Evolutionary conservation across 1,140 invertebrate genomes (phyloP), one percentile per base, ranked within the genome.

Genomic region (Parapsyche elsis): DNA sequence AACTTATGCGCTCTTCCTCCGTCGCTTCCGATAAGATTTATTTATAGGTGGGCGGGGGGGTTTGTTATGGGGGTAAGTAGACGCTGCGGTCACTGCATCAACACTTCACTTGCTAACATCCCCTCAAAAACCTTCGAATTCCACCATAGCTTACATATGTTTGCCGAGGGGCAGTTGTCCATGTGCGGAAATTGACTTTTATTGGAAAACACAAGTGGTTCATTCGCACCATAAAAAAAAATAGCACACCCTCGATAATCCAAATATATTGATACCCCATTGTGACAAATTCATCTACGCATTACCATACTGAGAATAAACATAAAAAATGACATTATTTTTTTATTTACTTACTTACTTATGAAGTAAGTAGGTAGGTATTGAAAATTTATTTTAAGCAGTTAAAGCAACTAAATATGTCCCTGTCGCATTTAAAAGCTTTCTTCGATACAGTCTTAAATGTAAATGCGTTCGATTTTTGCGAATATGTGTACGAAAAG

Each of bases 1-100:
- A 38, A 23, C 24, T n/a, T 14, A 59, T 30, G n/a, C 19, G 14
- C 9, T 75, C 30, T 74, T 76, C 16, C 38, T 70, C 30, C 53
- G 5, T 23, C 9, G 26, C 23, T 74, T 74, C 71, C 79, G 79
- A 80, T 80, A 80, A 70, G 73, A 80, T 80, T 80, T 80, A 80
- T 80, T 80, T 80, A 80, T 80, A 80, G 79, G 57, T 76, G 71
- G 46, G 21, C 24, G n/a, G 57, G 64, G n/a, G 46, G 71, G 53
- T 80, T 75, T 46, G 71, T 80, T 75, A 74, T n/a, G 19, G 19
- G 70, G 79, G 71, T 57, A 73, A 59, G 45, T 77, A n/a, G n/a
- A 38, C 71, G 59, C 44, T 79, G 78, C 78, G 78, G 78, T 73
- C 78, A 79, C 78, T 79, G 71, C 78, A 79, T 79, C 78, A 79